Evolutionary conservation across 2,797 vertebrate species (phyloP).

Genomic region (Tokudaia muenninki): DNA sequence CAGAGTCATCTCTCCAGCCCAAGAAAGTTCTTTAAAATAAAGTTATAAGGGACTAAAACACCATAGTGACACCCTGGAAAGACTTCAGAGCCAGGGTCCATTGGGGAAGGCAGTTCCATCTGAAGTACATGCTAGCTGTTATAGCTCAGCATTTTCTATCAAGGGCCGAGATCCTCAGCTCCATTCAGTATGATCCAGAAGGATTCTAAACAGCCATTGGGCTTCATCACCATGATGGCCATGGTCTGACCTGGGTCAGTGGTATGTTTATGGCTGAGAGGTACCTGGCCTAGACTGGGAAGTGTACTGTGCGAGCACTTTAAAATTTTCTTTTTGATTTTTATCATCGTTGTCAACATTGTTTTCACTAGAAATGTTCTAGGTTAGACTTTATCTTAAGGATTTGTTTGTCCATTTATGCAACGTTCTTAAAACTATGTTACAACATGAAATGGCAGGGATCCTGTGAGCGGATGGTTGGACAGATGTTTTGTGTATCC

Average conservation of each 20-base stretch:
- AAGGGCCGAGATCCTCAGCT: not conserved
- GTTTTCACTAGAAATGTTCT: slow-evolving; percentile 56
- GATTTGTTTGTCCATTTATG: slow-evolving; percentile 57
- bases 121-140: slow-evolving; percentile 46
- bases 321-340: slow-evolving; percentile 54
- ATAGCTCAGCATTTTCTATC: not conserved
- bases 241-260: not conserved
- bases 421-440: slow-evolving; percentile 46
- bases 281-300: not conserved
- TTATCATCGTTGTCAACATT: slow-evolving; percentile 1
- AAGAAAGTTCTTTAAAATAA: slow-evolving; percentile 25
- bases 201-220: slow-evolving; percentile 2
- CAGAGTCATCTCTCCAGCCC: not conserved
- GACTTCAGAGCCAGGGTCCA: not conserved
- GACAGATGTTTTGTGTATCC: not conserved
- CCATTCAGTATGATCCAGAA: slow-evolving; percentile 1
- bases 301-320: not conserved
- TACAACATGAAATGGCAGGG: not conserved
- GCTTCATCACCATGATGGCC: not conserved
- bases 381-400: slow-evolving; percentile 20
- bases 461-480: slow-evolving; percentile 9
- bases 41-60: not conserved
- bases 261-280: not conserved
- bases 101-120: slow-evolving; percentile 11
- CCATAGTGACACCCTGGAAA: not conserved